Evolutionary conservation across 2,888 invertebrate species (phyloP), one percentile per base, ranked within the genome.

Genomic region (Crocallis elinguaria): DNA sequence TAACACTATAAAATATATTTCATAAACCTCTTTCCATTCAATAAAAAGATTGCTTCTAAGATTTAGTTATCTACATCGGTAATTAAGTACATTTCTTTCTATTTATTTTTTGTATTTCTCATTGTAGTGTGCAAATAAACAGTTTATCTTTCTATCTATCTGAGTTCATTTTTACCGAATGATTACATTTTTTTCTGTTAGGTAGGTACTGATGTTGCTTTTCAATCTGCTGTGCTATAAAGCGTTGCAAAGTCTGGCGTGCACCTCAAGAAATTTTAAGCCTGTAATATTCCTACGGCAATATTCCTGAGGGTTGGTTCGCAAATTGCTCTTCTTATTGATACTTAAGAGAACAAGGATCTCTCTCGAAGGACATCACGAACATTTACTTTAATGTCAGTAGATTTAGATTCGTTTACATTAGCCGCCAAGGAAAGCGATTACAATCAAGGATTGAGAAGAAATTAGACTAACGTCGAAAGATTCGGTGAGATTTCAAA

Each of bases 241-340:
- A 7, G 9, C 7, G 9, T n/a, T 3, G n/a, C 9, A n/a, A n/a
- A 25, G 25, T 7, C n/a, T 25, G 9, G n/a, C 25, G 9, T 25
- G 7, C 25, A 25, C n/a, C n/a, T 25, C 9, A n/a, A 9, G 2
- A 1, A 3, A 25, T 9, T 3, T 25, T 25, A n/a, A 25, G 25
- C 25, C 9, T 9, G 9, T 25, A 1, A 25, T 2, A n/a, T 9
- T 25, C 1, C 25, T n/a, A n/a, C n/a, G n/a, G 25, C 25, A 25
- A n/a, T 19, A n/a, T n/a, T n/a, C n/a, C n/a, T 7, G 23, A 44
- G 16, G 41, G 44, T 41, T 51, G 44, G 23, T 45, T 41, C 37
- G 23, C 32, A 51, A 49, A 58, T 54, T 41, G 51, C 25, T 50
- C 41, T 12, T 33, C 33, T 45, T 49, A 58, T 54, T n/a, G n/a